Conservation (phyloP, 2,888 invertebrate species). For the Adela reaumurella region DNA sequence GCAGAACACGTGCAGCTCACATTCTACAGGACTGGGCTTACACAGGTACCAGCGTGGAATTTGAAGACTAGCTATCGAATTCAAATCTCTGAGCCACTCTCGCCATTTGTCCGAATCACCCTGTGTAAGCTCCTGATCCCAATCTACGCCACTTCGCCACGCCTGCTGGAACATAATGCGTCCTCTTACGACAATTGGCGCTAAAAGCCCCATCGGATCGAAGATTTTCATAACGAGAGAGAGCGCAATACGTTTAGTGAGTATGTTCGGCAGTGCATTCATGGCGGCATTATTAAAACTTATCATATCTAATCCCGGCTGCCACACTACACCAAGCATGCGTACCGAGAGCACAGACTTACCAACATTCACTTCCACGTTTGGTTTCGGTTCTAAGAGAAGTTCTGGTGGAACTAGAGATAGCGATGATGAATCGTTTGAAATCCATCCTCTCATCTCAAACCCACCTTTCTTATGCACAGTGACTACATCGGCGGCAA, state of each 20-base stretch:
- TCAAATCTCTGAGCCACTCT: slow-evolving; percentile 11
- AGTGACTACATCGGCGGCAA: neutral
- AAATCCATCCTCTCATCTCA: neutral
- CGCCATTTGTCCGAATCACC: slow-evolving; percentile 8
- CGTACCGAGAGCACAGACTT: neutral
- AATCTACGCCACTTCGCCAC: slow-evolving; percentile 2
- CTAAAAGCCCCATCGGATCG: slow-evolving; percentile 17
- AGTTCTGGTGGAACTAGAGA: neutral
- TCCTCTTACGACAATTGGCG: slow-evolving; percentile 12
- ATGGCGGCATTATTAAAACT: neutral
- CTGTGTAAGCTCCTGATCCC: slow-evolving; percentile 1
- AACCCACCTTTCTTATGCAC: neutral
- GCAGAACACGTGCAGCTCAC: neutral
- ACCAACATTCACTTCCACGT: neutral
- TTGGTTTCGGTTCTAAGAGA: neutral
- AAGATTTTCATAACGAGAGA: slow-evolving; percentile 16
- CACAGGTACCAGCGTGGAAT: neutral
- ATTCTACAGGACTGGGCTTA: neutral
- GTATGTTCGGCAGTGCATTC: slow-evolving; percentile 1
- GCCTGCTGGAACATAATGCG: slow-evolving; percentile 14
- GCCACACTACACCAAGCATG: neutral
- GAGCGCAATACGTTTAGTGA: slow-evolving; percentile 14
- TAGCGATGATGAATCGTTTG: neutral
- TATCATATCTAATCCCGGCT: neutral
- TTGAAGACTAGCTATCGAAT: neutral